Percentiles rank a stretch among this genome's conserved stretches.
These are phyloP conservation scores for Arvicanthis niloticus DNA, from an alignment of 2,113 vertebrate genomes.

Conservation along the genomic window DNA sequence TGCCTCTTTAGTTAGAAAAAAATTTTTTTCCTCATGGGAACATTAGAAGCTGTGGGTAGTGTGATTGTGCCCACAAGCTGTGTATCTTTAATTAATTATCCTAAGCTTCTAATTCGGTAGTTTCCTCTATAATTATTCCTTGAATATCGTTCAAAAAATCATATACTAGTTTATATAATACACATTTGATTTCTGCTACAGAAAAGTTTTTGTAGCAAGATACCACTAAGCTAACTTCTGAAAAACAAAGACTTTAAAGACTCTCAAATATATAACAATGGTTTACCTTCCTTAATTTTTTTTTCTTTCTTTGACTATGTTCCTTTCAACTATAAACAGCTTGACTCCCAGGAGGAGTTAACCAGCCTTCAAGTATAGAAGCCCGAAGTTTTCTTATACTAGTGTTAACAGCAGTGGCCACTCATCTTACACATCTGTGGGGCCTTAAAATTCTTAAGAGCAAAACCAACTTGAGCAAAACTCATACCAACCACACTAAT, in stretches of 20 bases:
- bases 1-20: neutral
- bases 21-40: neutral
- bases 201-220: conserved; percentile 42
- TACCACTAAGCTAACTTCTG: conserved; percentile 47
- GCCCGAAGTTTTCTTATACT: conserved; percentile 53
- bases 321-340: conserved; percentile 71
- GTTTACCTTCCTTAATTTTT: conserved; percentile 77
- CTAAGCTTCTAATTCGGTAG: conserved; percentile 48
- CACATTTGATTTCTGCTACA: conserved; percentile 34
- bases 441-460: conserved; percentile 52
- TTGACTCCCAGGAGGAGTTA: conserved; percentile 70
- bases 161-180: conserved; percentile 42
- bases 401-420: conserved; percentile 18
- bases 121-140: conserved; percentile 13
- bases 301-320: conserved; percentile 75
- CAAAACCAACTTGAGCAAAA: conserved; percentile 31
- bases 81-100: conserved; percentile 54
- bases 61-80: neutral
- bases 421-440: conserved; percentile 58
- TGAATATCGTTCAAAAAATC: conserved; percentile 59
- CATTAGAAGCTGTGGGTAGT: conserved; percentile 29
- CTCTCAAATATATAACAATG: conserved; percentile 75
- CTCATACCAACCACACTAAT: neutral
- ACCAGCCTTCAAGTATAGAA: conserved; percentile 62
- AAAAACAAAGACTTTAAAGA: conserved; percentile 67